Evolutionary conservation across 2,797 vertebrate species (phyloP), one percentile per base, ranked within the genome.

Genomic region (Enteromius paludinosus): DNA sequence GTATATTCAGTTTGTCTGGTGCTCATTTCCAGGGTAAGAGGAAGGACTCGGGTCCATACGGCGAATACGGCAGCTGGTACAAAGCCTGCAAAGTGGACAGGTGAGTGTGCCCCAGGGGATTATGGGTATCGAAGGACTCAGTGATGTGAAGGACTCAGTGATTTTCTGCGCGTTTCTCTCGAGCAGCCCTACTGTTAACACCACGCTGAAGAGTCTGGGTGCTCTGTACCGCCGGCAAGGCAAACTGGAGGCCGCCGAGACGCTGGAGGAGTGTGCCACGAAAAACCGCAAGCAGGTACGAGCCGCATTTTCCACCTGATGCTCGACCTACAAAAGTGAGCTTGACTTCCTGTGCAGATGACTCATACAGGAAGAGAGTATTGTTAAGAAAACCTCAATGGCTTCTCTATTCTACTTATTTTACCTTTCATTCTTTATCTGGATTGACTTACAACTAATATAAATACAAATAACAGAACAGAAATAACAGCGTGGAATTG

Each of bases 11-110:
- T 43, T 43, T 28, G 33, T 61, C 10, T 41, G 7, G 11, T 80
- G 35, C 23, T 73, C 1, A 28, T 52, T n/a, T 81, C 59, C 85
- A 97, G 96, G 94, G 94, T 1, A 95, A 94, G 77, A 93, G 91
- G 69, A 96, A 91, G 86, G 96, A 97, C 85, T 91, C 90, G 0
- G 91, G 91, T 3, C 92, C 92, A 0, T 96, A 95, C 0, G 93
- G 95, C 4, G 96, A 97, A 85, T 97, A 97, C 2, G 96, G 96
- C 4, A 95, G 96, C 92, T 97, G 96, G 96, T 96, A 97, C 73
- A 97, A 97, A 83, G 95, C 96, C 88, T 97, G 96, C 87, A 97
- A 97, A 86, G 96, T 97, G 73, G 96, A 97, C 95, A 97, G 96
- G 96, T 97, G 84, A 89, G 91, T 56, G 59, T 54, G 30, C 62